Base-by-base conservation (phyloP, 2,113 vertebrate genomes). In the Ciconia boyciana region DNA sequence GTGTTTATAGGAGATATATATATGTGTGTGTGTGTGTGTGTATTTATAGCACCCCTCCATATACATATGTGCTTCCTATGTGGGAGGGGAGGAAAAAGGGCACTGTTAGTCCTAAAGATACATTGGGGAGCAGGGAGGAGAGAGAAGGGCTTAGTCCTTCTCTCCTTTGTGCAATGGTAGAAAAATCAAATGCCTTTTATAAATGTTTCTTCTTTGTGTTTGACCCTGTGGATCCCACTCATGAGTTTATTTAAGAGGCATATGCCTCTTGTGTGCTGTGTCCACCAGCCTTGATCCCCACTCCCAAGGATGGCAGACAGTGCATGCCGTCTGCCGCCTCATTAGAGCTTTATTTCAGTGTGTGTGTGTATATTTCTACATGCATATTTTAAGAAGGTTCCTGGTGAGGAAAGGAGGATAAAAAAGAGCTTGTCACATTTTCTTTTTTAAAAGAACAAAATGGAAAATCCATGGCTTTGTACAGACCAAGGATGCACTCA, bases 21-120 rank as follows among this genome's bases (percentile, higher is more conserved):
- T 69, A 9, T 48, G 1, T 54, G 0, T 66, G 60, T 43, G 24
- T 71, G 39, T 65, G n/a, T 58, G 61, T 39, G 32, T 68, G 41
- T 94, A 91, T 97, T 96, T 91, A 75, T 93, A 93, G 87, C 52
- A 83, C 7, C 28, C 43, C 6, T 90, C 58, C 62, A 39, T 54
- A 51, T 60, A 43, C 24, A 14, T 72, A 76, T 64, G 80, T 85
- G 57, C 66, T 87, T 87, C 62, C 58, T 87, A 0, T 32, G 11
- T 69, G 77, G 44, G 46, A 87, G 44, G 21, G 62, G 58, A 91
- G 41, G 84, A 76, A 84, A 70, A 91, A 85, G 65, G 46, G 39
- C 65, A 36, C 51, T 46, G 51, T 89, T 94, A 69, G 54, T 84
- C 52, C 65, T 83, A 32, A 61, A 61, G 81, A 72, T 34, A 18